These are phyloP conservation scores for Neofelis nebulosa DNA, from an alignment of 2,113 vertebrate species.

Conservation along the genomic window DNA sequence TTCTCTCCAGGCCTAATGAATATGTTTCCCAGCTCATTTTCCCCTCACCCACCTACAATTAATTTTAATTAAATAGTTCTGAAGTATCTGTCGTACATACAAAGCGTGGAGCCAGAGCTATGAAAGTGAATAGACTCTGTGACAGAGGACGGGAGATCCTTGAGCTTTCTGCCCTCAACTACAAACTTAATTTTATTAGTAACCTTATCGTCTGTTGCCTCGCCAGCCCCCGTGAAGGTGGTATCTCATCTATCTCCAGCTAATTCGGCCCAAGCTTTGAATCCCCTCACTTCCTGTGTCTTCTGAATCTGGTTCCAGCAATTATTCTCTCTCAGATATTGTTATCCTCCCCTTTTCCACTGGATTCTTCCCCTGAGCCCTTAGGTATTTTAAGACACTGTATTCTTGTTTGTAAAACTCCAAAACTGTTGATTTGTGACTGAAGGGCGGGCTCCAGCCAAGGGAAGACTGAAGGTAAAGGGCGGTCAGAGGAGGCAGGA, in stretches of 20 bases:
- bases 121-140: neutral
- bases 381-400: neutral
- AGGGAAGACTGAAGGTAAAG: neutral
- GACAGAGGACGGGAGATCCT: neutral
- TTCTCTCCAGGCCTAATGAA: neutral
- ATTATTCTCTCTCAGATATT: neutral
- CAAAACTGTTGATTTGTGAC: neutral
- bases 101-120: neutral
- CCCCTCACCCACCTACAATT: neutral
- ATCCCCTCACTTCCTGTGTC: neutral
- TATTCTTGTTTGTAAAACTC: neutral
- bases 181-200: neutral
- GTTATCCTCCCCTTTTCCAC: neutral
- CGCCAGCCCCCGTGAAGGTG: fast-evolving
- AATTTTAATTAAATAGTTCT: neutral
- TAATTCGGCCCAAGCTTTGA: neutral
- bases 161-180: neutral
- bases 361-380: neutral
- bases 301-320: neutral
- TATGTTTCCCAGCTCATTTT: neutral
- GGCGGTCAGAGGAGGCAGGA: neutral
- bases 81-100: neutral
- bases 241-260: neutral
- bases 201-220: neutral
- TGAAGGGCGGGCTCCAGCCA: neutral